Percentiles rank a stretch among this genome's conserved stretches.
phyloP scores from a whole-genome alignment of 1,140 invertebrate species.

The Sycophaga agraensis region DNA sequence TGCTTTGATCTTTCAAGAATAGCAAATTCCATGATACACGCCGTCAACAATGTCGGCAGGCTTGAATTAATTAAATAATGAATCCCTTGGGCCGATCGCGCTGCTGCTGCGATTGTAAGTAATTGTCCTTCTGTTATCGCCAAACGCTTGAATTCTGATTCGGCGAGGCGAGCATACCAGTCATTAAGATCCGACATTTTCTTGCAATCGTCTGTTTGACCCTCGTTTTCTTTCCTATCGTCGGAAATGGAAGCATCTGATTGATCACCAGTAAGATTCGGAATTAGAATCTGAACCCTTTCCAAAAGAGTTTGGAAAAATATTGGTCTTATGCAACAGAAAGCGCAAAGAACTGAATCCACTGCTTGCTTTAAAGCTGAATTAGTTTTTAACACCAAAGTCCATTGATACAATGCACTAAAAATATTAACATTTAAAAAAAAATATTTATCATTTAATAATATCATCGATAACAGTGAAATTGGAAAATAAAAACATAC shows the following conservation, averaged over 20 bases:
- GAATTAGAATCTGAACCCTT: conserved; percentile 70
- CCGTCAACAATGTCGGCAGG: conserved; percentile 69
- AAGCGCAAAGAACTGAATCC: conserved; percentile 77
- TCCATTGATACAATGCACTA: conserved; percentile 75
- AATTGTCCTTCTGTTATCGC: conserved; percentile 67
- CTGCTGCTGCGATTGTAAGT: conserved; percentile 71
- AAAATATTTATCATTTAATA: conserved; percentile 6
- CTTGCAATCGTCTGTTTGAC: conserved; percentile 73
- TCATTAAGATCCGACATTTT: conserved; percentile 58
- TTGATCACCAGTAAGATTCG: conserved; percentile 57
- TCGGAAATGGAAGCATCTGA: conserved; percentile 61
- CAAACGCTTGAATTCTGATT: conserved; percentile 51
- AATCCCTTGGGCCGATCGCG: conserved; percentile 74
- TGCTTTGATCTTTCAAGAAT: conserved; percentile 38
- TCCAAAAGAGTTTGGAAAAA: conserved; percentile 74
- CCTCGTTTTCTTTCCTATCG: conserved; percentile 62
- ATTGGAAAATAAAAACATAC: conserved; percentile 35
- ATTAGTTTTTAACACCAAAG: conserved; percentile 64
- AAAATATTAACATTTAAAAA: conserved; percentile 31
- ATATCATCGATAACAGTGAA: background rate
- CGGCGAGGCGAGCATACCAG: conserved; percentile 57
- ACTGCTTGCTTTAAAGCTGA: conserved; percentile 77
- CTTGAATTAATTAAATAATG: conserved; percentile 75
- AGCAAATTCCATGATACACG: conserved; percentile 47
- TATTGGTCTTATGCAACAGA: conserved; percentile 79